A percentile compares a stretch with the other conserved stretches of the same genome.
Conservation (phyloP, 2,888 invertebrate genomes). For the Leptopilina drosophilae region DNA sequence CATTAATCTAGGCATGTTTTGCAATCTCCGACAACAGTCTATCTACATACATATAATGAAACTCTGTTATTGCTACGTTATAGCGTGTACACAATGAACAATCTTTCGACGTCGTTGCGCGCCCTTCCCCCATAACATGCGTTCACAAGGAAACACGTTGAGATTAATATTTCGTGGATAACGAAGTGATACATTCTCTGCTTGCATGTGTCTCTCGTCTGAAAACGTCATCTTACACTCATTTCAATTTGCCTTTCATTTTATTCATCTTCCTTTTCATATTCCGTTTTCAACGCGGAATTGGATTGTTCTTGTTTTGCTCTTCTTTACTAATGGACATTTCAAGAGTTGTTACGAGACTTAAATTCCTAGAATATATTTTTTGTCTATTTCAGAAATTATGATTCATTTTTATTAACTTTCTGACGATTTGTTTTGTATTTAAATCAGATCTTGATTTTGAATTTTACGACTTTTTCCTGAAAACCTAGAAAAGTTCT, state of each 20-base stretch:
- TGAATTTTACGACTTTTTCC: too few relatives aligned
- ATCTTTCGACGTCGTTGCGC: conserved; percentile 62
- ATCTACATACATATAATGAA: conserved; percentile 72
- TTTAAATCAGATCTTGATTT: too few relatives aligned
- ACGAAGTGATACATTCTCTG: conserved; percentile 60
- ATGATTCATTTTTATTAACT: too few relatives aligned
- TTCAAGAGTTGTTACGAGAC: too few relatives aligned
- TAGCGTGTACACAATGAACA: conserved; percentile 72
- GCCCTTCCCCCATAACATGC: conserved; percentile 50
- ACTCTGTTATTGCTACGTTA: conserved; percentile 75
- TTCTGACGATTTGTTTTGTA: too few relatives aligned
- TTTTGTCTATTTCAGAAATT: too few relatives aligned
- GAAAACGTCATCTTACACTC: neutral
- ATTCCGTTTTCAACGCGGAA: neutral
- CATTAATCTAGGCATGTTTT: conserved; percentile 77
- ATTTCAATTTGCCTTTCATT: neutral
- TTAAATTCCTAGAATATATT: too few relatives aligned
- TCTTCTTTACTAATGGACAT: too few relatives aligned
- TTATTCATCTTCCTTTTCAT: neutral
- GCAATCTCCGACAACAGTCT: conserved; percentile 71
- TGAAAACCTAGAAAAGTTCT: too few relatives aligned
- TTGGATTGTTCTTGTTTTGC: too few relatives aligned
- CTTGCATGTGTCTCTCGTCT: neutral
- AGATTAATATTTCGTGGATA: conserved; percentile 73
- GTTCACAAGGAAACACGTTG: conserved; percentile 56